A percentile compares a stretch with the other conserved stretches of the same genome.
phyloP scores from a whole-genome alignment of 30 jellyfish, hydroid and myxozoan genomes.

The Catostylus mosaicus region DNA sequence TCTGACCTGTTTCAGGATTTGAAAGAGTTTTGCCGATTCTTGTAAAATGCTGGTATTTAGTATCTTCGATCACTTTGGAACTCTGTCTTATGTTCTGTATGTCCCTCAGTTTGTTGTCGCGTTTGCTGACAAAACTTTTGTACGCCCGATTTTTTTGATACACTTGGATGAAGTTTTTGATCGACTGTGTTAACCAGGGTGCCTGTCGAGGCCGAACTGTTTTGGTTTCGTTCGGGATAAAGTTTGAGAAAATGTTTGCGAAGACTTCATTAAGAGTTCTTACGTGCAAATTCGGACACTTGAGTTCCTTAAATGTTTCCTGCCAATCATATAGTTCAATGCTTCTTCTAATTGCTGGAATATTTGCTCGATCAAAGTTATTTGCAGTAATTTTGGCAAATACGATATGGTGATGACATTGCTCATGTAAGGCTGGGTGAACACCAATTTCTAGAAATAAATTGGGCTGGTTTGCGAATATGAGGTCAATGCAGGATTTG shows the following conservation, averaged over 20 bases:
- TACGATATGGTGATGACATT: constrained; percentile 42
- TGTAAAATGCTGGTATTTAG: background rate
- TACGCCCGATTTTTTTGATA: constrained; percentile 22
- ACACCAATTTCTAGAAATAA: constrained; percentile 55
- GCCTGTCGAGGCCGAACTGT: constrained; percentile 47
- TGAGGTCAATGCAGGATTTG: constrained; percentile 53
- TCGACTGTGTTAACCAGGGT: constrained; percentile 47
- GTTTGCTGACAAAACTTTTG: constrained; percentile 26
- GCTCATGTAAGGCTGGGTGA: constrained; percentile 51
- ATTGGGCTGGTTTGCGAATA: constrained; percentile 55
- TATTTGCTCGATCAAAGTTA: constrained; percentile 37
- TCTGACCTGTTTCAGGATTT: no score
- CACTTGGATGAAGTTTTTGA: constrained; percentile 10
- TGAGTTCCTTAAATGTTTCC: constrained; percentile 3
- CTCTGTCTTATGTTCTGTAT: background rate
- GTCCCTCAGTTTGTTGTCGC: background rate
- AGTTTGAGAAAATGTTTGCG: constrained; percentile 48
- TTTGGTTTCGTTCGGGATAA: constrained; percentile 19
- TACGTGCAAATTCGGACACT: constrained; percentile 31
- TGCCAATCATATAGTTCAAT: constrained; percentile 33
- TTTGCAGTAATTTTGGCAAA: constrained; percentile 32
- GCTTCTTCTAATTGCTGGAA: constrained; percentile 22
- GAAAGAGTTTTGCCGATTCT: background rate
- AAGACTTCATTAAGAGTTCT: constrained; percentile 23
- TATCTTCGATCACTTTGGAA: background rate